Evolutionary conservation across 2,113 vertebrate species (phyloP), one percentile per base, ranked within the genome.

Genomic region (Petroica traversi): DNA sequence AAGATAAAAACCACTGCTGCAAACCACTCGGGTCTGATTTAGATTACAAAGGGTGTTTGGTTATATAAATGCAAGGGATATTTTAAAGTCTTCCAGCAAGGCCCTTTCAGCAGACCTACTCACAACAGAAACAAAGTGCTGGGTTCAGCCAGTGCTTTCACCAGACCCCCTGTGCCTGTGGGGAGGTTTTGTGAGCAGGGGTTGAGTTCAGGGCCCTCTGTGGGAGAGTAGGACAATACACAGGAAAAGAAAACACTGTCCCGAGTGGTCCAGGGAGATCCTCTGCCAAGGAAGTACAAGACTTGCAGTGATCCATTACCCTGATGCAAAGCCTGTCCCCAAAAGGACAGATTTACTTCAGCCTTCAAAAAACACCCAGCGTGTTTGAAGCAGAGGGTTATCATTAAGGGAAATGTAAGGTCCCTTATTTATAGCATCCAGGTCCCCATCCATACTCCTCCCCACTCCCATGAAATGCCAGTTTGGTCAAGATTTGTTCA

Each of bases 1-100:
- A 88, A 71, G 82, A 92, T 85, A 68, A 90, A 97, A 90, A 62
- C 9, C 67, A 36, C 71, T 61, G 78, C 67, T 81, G 76, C 84
- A 84, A 91, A 86, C 64, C 43, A 22, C 82, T n/a, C 0, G 0
- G 31, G 63, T 85, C 75, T 88, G 79, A 80, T 62, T 76, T 73
- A 36, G 87, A 61, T 73, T 41, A 74, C 67, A 83, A 85, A 72
- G 63, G 38, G 38, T 49, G 67, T 52, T 85, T 85, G 67, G n/a
- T 73, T 93, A 31, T 57, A 69, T 19, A 80, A 92, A 73, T 4
- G 58, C 67, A n/a, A 64, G 40, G 36, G 74, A n/a, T 36, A 22
- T 58, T 89, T 91, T 52, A 74, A 78, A 87, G 38, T 67, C 73
- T 78, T 75, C 81, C 73, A 92, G 77, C 48, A 22, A 71, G 76